These are phyloP conservation scores for Laterallus jamaicensis DNA, from an alignment of 2,113 vertebrate genomes.

Conservation along the genomic window DNA sequence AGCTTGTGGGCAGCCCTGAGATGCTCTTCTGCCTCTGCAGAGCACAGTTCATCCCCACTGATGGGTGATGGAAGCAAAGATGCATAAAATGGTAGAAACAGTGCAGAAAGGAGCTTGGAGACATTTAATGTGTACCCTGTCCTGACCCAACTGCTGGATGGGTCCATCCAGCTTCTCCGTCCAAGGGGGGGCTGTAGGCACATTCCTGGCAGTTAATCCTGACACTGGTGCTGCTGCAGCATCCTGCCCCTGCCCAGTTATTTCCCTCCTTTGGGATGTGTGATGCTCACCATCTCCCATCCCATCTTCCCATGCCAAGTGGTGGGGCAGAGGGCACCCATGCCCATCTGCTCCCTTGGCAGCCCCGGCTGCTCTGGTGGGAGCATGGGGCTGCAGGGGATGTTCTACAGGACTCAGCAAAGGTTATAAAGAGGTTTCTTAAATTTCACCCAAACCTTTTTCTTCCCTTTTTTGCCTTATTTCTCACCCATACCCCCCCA, in stretches of 20 bases:
- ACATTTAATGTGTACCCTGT: background rate
- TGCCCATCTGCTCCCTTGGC: background rate
- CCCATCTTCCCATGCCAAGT: no score
- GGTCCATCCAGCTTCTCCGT: background rate
- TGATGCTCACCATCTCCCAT: background rate
- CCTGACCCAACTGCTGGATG: background rate
- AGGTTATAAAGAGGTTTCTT: background rate
- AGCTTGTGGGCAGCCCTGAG: fast-evolving
- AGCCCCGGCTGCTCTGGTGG: background rate
- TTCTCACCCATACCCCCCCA: fast-evolving
- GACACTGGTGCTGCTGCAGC: background rate
- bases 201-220: background rate
- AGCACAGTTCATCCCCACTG: fast-evolving
- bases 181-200: background rate
- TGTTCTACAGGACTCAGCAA: background rate
- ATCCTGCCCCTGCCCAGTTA: background rate
- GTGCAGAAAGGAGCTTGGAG: background rate
- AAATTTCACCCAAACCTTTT: background rate
- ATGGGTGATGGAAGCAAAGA: background rate
- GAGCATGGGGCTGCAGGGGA: background rate
- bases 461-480: background rate
- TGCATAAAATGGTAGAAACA: background rate
- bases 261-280: background rate
- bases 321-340: background rate
- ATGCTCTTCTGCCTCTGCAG: background rate